phyloP scores from a whole-genome alignment of 2,797 vertebrate genomes.

The Phylloscopus collybita region DNA sequence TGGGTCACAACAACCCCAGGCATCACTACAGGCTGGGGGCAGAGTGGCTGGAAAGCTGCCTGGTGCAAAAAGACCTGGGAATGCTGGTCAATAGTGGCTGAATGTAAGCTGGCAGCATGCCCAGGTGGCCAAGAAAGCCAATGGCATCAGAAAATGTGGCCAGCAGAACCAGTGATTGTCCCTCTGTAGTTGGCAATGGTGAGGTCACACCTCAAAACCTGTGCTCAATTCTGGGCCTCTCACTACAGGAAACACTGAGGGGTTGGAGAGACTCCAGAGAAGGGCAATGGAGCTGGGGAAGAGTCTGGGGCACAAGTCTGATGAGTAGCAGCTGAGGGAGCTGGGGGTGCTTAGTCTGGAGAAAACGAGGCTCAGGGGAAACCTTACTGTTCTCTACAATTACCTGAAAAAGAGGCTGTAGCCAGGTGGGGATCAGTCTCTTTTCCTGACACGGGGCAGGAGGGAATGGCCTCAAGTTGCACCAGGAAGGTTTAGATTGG shows the following conservation, averaged over 20 bases:
- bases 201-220: neutral
- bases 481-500: neutral
- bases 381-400: neutral
- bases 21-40: neutral
- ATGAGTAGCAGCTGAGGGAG: neutral
- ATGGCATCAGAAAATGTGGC: neutral
- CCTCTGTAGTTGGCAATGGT: neutral
- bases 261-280: neutral
- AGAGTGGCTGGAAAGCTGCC: neutral
- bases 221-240: neutral
- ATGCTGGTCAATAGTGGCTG: neutral
- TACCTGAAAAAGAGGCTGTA: neutral
- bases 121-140: neutral
- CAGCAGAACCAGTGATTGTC: neutral
- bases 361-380: neutral
- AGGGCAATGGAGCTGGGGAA: fast-evolving
- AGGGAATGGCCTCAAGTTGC: neutral
- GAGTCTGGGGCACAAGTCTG: neutral
- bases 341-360: neutral
- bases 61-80: neutral
- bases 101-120: fast-evolving
- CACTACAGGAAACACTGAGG: neutral
- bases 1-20: neutral
- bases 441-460: neutral
- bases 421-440: neutral